These are phyloP conservation scores for Drosophila borealis DNA, from an alignment of 2,888 invertebrate genomes.

Conservation along the genomic window DNA sequence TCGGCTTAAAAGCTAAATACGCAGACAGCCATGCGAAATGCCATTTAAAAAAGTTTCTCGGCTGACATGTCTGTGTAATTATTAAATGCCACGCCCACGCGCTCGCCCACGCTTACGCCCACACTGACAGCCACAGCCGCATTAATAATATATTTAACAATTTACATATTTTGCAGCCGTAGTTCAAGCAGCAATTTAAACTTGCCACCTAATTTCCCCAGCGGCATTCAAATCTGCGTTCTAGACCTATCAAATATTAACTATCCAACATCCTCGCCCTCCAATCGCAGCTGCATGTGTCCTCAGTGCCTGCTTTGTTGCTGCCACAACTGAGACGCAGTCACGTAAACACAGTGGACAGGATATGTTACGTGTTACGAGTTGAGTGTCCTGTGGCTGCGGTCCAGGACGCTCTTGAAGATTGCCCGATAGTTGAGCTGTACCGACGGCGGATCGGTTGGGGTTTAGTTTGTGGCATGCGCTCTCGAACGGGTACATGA, in stretches of 20 bases:
- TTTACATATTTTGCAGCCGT: constrained; percentile 62
- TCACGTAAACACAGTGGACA: constrained; percentile 29
- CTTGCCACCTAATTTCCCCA: constrained; percentile 71
- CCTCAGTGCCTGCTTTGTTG: not conserved
- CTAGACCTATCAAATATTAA: constrained; percentile 72
- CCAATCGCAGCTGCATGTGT: constrained; percentile 3
- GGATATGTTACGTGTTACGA: constrained; percentile 42
- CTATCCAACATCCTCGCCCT: constrained; percentile 25
- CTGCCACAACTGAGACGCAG: constrained; percentile 31
- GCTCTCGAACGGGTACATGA: not conserved
- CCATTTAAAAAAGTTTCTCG: constrained; percentile 60
- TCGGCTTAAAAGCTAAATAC: constrained; percentile 72
- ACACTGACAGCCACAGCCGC: constrained; percentile 5
- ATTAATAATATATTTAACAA: constrained; percentile 64
- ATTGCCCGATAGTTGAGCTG: constrained; percentile 14
- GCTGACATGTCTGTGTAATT: constrained; percentile 65
- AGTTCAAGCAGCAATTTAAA: constrained; percentile 63
- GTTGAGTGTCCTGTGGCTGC: constrained; percentile 24
- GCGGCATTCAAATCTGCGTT: constrained; percentile 61
- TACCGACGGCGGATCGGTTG: constrained; percentile 9
- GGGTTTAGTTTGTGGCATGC: not conserved
- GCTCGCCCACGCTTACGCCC: constrained; percentile 20
- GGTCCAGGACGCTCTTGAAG: not conserved
- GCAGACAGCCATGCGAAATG: constrained; percentile 56
- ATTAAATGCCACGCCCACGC: constrained; percentile 39